Conservation (phyloP, 1,140 invertebrate genomes). For the Carcinoscorpius rotundicauda region DNA sequence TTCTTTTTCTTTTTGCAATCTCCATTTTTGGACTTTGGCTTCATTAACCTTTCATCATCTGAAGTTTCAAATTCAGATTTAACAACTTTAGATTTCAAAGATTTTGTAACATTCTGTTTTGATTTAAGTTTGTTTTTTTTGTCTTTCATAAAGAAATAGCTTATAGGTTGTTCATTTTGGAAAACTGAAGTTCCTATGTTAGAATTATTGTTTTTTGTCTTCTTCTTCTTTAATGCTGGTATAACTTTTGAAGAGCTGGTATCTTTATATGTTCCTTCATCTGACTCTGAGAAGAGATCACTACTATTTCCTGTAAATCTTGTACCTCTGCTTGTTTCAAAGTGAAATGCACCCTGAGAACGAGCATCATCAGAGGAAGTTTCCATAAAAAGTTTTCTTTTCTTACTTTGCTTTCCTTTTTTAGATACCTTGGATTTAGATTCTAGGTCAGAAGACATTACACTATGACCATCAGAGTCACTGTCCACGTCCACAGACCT, state of each 20-base stretch:
- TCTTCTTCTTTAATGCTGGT: slow-evolving; percentile 6
- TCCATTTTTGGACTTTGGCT: slow-evolving; percentile 15
- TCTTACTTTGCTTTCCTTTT: slow-evolving; percentile 13
- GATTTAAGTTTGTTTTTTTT: too few species aligned
- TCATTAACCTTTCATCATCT: slow-evolving; percentile 16
- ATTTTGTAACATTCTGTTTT: too few species aligned
- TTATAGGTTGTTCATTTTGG: background rate
- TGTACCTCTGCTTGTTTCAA: background rate
- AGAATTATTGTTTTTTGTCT: slow-evolving; percentile 34
- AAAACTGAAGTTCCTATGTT: slow-evolving; percentile 18
- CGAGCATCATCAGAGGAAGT: slow-evolving; percentile 18
- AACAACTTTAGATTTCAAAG: slow-evolving; percentile 1
- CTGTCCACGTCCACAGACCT: slow-evolving; percentile 16
- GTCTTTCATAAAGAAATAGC: too few species aligned
- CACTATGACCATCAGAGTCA: background rate
- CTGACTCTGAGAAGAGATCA: too few species aligned
- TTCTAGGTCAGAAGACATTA: background rate
- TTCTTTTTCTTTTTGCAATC: slow-evolving; percentile 23
- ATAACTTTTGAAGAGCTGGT: too few species aligned
- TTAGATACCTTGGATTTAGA: background rate
- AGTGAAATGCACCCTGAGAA: too few species aligned
- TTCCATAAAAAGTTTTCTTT: slow-evolving; percentile 20
- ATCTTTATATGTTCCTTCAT: too few species aligned
- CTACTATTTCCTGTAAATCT: background rate
- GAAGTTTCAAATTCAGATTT: slow-evolving; percentile 21